Percentiles rank a stretch among this genome's conserved stretches.
These are phyloP conservation scores for Neuroterus valhalla DNA, from an alignment of 1,140 invertebrate genomes.

Conservation along the genomic window DNA sequence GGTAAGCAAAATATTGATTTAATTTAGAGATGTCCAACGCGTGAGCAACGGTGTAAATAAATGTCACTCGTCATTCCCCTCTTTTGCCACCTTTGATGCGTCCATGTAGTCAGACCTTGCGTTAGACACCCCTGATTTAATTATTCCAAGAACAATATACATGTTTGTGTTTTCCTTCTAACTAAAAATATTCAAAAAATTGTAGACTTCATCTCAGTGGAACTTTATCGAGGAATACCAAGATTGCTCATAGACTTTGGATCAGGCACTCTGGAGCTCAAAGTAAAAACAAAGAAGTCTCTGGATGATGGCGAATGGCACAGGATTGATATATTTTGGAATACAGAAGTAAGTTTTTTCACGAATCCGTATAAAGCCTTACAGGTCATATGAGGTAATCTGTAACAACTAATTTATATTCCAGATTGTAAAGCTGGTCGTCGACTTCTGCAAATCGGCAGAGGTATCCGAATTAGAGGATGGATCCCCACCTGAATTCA, in stretches of 20 bases:
- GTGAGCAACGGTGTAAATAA: too few relatives aligned
- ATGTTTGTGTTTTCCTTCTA: background rate
- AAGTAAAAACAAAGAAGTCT: conserved; percentile 89
- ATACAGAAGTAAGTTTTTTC: conserved; percentile 82
- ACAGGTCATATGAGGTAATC: background rate
- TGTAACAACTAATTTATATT: conserved; percentile 1
- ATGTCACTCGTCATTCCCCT: too few relatives aligned
- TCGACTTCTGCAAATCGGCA: conserved; percentile 93
- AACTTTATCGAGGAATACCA: conserved; percentile 93
- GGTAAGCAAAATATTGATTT: conserved; percentile 66
- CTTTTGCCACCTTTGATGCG: too few relatives aligned
- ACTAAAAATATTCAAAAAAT: conserved; percentile 6
- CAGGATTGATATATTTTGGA: conserved; percentile 95
- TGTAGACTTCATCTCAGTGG: conserved; percentile 93
- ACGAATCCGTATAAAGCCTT: background rate
- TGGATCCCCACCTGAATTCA: conserved; percentile 88
- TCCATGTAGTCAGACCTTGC: too few relatives aligned
- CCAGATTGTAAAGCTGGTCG: conserved; percentile 88
- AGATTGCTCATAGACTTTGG: conserved; percentile 95
- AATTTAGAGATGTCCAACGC: too few relatives aligned
- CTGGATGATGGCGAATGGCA: conserved; percentile 98
- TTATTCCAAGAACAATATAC: background rate
- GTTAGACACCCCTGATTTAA: too few relatives aligned
- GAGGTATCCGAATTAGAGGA: conserved; percentile 91
- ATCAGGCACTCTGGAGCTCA: conserved; percentile 91